phyloP scores from a whole-genome alignment of 1,140 invertebrate genomes.

The Meloidogyne exigua region DNA sequence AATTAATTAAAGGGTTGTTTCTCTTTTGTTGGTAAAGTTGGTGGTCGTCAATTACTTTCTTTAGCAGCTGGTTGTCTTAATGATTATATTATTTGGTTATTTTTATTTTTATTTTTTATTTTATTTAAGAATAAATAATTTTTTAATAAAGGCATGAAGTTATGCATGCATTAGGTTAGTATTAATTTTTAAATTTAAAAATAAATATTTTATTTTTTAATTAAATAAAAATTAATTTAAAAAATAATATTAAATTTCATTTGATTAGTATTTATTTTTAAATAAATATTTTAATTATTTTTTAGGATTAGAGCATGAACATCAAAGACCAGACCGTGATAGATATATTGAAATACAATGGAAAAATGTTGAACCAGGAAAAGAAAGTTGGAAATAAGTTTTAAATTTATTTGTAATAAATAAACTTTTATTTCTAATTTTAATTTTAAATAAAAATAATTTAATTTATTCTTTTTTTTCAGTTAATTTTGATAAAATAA shows the following conservation, averaged over 20 bases:
- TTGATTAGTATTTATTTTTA: not conserved
- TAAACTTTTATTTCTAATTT: too few species aligned
- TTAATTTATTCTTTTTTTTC: slow-evolving; percentile 6
- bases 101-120: not conserved
- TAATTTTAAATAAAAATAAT: not conserved
- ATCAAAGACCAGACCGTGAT: slow-evolving; percentile 41
- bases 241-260: too few species aligned
- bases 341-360: slow-evolving; percentile 38
- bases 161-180: slow-evolving; percentile 37
- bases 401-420: not conserved
- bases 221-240: too few species aligned
- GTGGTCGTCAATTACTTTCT: slow-evolving; percentile 37
- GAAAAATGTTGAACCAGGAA: slow-evolving; percentile 40
- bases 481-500: slow-evolving; percentile 42
- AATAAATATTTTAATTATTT: not conserved
- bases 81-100: slow-evolving; percentile 41
- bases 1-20: slow-evolving; percentile 13
- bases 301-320: slow-evolving; percentile 40
- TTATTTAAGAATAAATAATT: not conserved
- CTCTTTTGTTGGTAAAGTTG: slow-evolving; percentile 31
- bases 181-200: too few species aligned
- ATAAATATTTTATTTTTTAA: too few species aligned
- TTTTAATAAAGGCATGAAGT: slow-evolving; percentile 34
- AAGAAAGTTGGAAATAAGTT: slow-evolving; percentile 19
- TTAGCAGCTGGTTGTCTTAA: slow-evolving; percentile 39